A percentile compares a stretch with the other conserved stretches of the same genome.
These are phyloP conservation scores for Orgyia antiqua DNA, from an alignment of 2,888 invertebrate species.

Conservation along the genomic window DNA sequence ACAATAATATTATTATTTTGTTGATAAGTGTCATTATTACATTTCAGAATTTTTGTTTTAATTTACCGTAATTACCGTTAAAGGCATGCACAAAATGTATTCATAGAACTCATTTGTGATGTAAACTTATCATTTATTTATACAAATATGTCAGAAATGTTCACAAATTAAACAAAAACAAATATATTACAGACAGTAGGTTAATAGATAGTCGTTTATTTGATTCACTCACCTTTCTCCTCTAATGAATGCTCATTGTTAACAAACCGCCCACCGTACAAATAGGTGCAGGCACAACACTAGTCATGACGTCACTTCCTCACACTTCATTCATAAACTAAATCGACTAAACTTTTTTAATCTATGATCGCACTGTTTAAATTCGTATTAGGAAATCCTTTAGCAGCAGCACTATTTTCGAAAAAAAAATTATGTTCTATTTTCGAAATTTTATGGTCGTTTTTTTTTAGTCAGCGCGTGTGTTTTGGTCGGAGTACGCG, in stretches of 20 bases:
- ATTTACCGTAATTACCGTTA: too few relatives aligned
- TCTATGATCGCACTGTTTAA: conserved; percentile 39
- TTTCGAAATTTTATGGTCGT: conserved; percentile 5
- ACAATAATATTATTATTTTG: too few relatives aligned
- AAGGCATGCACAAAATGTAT: too few relatives aligned
- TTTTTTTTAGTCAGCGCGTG: conserved; percentile 51
- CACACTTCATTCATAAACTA: conserved; percentile 69
- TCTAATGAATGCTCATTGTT: conserved; percentile 73
- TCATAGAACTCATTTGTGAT: too few relatives aligned
- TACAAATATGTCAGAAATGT: too few relatives aligned
- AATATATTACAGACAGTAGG: conserved; percentile 39
- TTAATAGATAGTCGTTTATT: conserved; percentile 40
- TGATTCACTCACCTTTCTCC: conserved; percentile 65
- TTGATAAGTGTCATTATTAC: too few relatives aligned
- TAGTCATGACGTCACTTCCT: conserved; percentile 74
- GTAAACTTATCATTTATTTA: too few relatives aligned
- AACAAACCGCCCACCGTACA: conserved; percentile 50
- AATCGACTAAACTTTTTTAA: conserved; percentile 41
- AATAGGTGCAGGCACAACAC: conserved; percentile 65
- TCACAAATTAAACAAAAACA: conserved; percentile 15
- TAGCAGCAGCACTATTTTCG: conserved; percentile 23
- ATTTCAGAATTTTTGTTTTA: too few relatives aligned
- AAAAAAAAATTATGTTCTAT: conserved; percentile 31
- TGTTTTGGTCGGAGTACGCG: conserved; percentile 62
- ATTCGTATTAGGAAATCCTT: conserved; percentile 19